Base-by-base conservation (phyloP, 2,888 invertebrate genomes). In the Maniola hyperantus region DNA sequence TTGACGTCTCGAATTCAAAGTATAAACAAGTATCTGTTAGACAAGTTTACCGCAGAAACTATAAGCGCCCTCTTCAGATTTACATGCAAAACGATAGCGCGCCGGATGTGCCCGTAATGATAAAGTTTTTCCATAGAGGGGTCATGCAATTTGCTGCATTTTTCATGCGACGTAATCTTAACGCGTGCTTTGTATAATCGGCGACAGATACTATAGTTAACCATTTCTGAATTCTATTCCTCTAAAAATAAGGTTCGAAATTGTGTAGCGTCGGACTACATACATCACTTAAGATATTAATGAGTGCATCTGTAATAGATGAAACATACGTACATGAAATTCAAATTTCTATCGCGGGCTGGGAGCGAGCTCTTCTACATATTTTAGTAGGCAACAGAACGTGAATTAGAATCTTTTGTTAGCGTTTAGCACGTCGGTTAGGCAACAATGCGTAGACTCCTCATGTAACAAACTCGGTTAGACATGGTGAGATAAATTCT, bases 311-410 rank as follows among this genome's bases (percentile, higher is more conserved):
- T 86, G 89, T 91, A 91, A 91, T 91, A 91, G 90, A 87, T 82
- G 89, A 90, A 91, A 90, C 91, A 91, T 91, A 90, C 89, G n/a
- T n/a, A 89, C 90, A 91, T 91, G 91, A 92, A 91, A 91, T 92
- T 92, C 89, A 92, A 91, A 92, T 92, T 91, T 89, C 89, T 88
- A 88, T 84, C 87, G 87, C 74, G 74, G 85, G 84, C 79, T 86
- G 85, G 89, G 85, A 89, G 87, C 88, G 83, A 83, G 86, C 88
- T 89, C 87, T 83, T 89, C 89, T 91, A 86, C 90, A 92, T 92
- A 89, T 91, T 92, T 92, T 89, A 92, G 88, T 88, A 91, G 87
- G 89, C 91, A 90, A 84, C 89, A 85, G 89, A 89, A 91, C 91
- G 91, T 89, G 89, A 91, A 91, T 92, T 91, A 91, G 88, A 91